Evolutionary conservation across 1,140 invertebrate species (phyloP).

Genomic region (Agrilus planipennis): DNA sequence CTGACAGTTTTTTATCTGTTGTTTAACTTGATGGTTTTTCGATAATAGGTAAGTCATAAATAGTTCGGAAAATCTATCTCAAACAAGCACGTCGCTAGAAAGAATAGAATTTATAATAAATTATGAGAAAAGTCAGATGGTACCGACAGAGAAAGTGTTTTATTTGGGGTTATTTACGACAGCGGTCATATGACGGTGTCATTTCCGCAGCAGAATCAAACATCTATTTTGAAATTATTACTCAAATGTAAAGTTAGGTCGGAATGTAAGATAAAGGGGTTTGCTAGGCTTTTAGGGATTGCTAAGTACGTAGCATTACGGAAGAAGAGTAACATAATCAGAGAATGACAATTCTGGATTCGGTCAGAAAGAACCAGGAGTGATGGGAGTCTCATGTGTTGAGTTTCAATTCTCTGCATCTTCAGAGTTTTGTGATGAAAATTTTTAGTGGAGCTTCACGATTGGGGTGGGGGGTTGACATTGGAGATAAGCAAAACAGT

Average conservation of each 20-base stretch:
- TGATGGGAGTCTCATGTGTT: background rate
- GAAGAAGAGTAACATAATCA: too few relatives aligned
- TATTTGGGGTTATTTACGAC: background rate
- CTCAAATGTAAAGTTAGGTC: too few relatives aligned
- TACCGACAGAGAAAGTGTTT: background rate
- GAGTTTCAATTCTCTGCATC: background rate
- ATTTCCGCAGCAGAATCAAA: background rate
- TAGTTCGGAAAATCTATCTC: background rate
- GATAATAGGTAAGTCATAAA: background rate
- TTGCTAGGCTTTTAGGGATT: too few relatives aligned
- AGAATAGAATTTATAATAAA: background rate
- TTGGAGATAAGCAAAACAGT: background rate
- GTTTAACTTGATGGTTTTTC: background rate
- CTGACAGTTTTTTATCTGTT: background rate
- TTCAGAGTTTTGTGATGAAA: background rate
- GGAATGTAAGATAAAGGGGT: too few relatives aligned
- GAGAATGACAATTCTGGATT: too few relatives aligned
- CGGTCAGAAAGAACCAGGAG: background rate
- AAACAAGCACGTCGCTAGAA: background rate
- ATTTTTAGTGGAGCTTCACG: background rate
- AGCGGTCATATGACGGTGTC: background rate
- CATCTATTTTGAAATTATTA: too few relatives aligned
- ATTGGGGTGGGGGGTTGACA: background rate
- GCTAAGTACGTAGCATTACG: too few relatives aligned
- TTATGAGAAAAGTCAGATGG: background rate